Percentiles rank a stretch among this genome's conserved stretches.
phyloP scores from a whole-genome alignment of 2,888 invertebrate genomes.

The Hirtodrosophila trivittata region DNA sequence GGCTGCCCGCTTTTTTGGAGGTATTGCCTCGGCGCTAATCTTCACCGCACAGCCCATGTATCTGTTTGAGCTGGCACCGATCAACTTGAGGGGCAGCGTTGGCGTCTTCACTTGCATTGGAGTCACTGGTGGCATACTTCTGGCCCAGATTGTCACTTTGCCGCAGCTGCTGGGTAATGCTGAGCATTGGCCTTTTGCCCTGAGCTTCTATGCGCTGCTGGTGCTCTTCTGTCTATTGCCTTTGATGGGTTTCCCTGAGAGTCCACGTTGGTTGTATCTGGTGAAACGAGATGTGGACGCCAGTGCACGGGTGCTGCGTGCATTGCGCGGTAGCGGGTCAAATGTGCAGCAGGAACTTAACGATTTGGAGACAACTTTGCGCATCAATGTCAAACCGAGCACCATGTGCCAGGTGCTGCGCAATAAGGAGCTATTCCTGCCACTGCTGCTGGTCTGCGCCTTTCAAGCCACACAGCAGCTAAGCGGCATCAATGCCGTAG shows the following conservation, averaged over 20 bases:
- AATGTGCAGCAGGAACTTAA: conserved; percentile 86
- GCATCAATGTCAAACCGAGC: conserved; percentile 78
- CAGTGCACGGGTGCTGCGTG: conserved; percentile 83
- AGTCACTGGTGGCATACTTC: conserved; percentile 79
- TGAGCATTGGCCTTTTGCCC: conserved; percentile 89
- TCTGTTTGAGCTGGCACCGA: conserved; percentile 92
- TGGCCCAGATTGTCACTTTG: conserved; percentile 78
- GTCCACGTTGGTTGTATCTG: conserved; percentile 92
- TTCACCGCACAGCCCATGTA: conserved; percentile 95
- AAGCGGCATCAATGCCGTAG: conserved; percentile 94
- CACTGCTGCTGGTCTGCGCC: conserved; percentile 89
- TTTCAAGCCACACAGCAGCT: conserved; percentile 92
- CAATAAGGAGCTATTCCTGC: conserved; percentile 86
- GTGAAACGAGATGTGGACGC: conserved; percentile 87
- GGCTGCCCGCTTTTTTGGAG: conserved; percentile 90
- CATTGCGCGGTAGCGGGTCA: conserved; percentile 52
- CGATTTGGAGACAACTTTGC: conserved; percentile 85
- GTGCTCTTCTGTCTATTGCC: conserved; percentile 87
- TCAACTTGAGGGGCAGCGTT: conserved; percentile 89
- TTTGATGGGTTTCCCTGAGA: conserved; percentile 91
- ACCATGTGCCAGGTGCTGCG: conserved; percentile 87
- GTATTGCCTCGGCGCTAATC: conserved; percentile 90
- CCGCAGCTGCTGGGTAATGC: conserved; percentile 85
- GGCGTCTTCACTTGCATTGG: conserved; percentile 90
- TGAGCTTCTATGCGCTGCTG: conserved; percentile 89